A percentile compares a stretch with the other conserved stretches of the same genome.
phyloP scores from a whole-genome alignment of 2,888 invertebrate genomes.

The Drosophila demipolita region DNA sequence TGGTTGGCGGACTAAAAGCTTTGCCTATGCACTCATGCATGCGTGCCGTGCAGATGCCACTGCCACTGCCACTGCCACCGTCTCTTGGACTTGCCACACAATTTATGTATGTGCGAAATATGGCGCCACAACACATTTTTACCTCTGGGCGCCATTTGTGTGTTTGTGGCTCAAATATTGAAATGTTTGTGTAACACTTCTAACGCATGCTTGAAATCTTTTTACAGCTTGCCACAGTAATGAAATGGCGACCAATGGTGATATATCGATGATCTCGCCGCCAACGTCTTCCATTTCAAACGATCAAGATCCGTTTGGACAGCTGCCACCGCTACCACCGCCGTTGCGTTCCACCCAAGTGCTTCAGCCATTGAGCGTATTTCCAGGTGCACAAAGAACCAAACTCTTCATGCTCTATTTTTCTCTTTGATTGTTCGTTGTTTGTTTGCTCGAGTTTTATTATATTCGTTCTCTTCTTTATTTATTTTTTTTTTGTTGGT shows the following conservation, averaged over 20 bases:
- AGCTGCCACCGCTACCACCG: slow-evolving; percentile 85
- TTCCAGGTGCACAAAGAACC: slow-evolving; percentile 83
- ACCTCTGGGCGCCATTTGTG: slow-evolving; percentile 48
- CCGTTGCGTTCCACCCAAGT: slow-evolving; percentile 86
- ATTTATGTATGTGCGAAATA: slow-evolving; percentile 77
- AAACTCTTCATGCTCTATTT: not conserved
- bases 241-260: slow-evolving; percentile 85
- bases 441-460: slow-evolving; percentile 50
- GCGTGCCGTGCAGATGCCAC: slow-evolving; percentile 63
- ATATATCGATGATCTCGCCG: slow-evolving; percentile 86
- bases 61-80: slow-evolving; percentile 4
- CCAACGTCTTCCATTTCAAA: slow-evolving; percentile 86
- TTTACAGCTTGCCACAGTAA: slow-evolving; percentile 84
- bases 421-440: slow-evolving; percentile 35
- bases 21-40: slow-evolving; percentile 78
- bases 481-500: slow-evolving; percentile 20
- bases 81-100: slow-evolving; percentile 60
- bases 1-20: slow-evolving; percentile 71
- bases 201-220: slow-evolving; percentile 26
- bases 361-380: slow-evolving; percentile 85
- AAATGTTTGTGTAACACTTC: slow-evolving; percentile 33
- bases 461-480: slow-evolving; percentile 19
- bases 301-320: slow-evolving; percentile 86
- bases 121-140: slow-evolving; percentile 65
- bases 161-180: slow-evolving; percentile 22